Conservation (phyloP, 2,888 invertebrate genomes). For the Pogonocherus hispidulus region DNA sequence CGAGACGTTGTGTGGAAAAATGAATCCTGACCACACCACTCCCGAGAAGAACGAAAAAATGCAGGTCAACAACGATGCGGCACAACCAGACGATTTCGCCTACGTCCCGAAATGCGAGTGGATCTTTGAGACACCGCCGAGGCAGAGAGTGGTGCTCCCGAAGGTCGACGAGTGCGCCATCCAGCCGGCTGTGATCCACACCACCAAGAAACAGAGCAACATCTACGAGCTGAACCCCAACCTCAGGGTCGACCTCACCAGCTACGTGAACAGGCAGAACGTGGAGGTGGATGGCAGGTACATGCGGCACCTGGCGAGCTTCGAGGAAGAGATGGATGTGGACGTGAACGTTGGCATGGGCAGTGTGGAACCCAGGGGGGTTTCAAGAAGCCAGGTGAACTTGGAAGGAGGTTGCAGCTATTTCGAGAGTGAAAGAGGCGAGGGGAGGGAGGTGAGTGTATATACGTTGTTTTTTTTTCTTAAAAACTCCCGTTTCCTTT, state of each 20-base stretch:
- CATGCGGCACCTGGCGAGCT: constrained; percentile 32
- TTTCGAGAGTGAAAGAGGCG: not conserved
- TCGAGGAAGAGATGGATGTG: constrained; percentile 19
- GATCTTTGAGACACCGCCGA: constrained; percentile 51
- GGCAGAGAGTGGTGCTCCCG: constrained; percentile 42
- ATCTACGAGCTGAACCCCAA: constrained; percentile 47
- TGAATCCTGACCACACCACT: constrained; percentile 18
- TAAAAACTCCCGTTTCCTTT: too few species aligned
- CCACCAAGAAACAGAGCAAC: constrained; percentile 40
- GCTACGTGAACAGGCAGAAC: constrained; percentile 23
- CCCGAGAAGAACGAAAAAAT: too few species aligned
- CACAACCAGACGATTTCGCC: constrained; percentile 14
- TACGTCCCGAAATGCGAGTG: constrained; percentile 46
- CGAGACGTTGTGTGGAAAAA: constrained; percentile 44
- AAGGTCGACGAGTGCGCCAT: constrained; percentile 40
- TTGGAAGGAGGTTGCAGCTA: not conserved
- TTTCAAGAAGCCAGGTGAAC: too few species aligned
- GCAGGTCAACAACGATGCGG: too few species aligned
- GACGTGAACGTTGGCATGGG: not conserved
- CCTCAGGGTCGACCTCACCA: constrained; percentile 29
- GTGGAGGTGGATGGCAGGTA: constrained; percentile 29
- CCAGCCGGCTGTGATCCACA: constrained; percentile 47
- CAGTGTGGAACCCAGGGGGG: too few species aligned
- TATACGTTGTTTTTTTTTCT: too few species aligned
- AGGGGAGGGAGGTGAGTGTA: not conserved